These are phyloP conservation scores for Cosmopolites sordidus DNA, from an alignment of 2,888 invertebrate species.

Conservation along the genomic window DNA sequence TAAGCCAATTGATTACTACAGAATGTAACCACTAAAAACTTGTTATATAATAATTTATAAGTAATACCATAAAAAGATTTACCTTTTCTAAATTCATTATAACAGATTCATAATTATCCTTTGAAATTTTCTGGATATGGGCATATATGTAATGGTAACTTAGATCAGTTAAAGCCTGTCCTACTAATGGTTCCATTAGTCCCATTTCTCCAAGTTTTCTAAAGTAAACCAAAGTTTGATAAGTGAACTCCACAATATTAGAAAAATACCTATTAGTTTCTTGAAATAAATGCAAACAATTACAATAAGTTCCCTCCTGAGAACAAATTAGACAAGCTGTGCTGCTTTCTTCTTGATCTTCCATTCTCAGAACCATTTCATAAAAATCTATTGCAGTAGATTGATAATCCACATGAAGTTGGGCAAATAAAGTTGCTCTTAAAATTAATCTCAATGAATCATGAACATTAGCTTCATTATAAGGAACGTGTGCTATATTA, in stretches of 20 bases:
- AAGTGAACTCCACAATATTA: not conserved
- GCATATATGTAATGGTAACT: slow-evolving; percentile 79
- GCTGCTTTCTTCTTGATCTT: slow-evolving; percentile 35
- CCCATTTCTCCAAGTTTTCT: slow-evolving; percentile 69
- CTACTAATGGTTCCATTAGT: slow-evolving; percentile 76
- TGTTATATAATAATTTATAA: not conserved
- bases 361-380: slow-evolving; percentile 62
- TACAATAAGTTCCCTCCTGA: slow-evolving; percentile 57
- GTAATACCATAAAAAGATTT: slow-evolving; percentile 24
- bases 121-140: slow-evolving; percentile 80
- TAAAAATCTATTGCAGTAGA: slow-evolving; percentile 71
- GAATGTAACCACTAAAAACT: slow-evolving; percentile 74
- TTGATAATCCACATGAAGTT: slow-evolving; percentile 66
- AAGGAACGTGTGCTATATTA: slow-evolving; percentile 50
- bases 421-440: slow-evolving; percentile 63
- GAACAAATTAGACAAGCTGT: slow-evolving; percentile 70
- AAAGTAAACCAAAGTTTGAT: slow-evolving; percentile 9
- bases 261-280: slow-evolving; percentile 66
- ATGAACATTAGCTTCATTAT: slow-evolving; percentile 54
- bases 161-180: slow-evolving; percentile 77
- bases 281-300: slow-evolving; percentile 62
- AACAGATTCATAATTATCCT: slow-evolving; percentile 84
- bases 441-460: slow-evolving; percentile 62
- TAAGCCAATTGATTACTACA: slow-evolving; percentile 82
- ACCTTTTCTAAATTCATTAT: slow-evolving; percentile 71